These are phyloP conservation scores for Timema cristinae DNA, from an alignment of 2,888 invertebrate genomes.

Conservation along the genomic window DNA sequence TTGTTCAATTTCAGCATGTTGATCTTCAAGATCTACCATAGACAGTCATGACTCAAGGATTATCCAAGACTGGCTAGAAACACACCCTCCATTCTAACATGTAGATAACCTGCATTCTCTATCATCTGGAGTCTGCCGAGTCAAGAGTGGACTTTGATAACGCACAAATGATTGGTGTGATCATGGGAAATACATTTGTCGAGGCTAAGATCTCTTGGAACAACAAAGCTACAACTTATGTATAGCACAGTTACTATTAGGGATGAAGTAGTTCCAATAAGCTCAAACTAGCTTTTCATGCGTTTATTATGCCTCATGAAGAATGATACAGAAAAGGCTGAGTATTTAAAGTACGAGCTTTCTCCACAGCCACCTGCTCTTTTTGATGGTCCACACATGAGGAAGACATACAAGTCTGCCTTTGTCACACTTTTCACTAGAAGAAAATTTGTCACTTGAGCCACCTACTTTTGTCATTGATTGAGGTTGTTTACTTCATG, in stretches of 20 bases:
- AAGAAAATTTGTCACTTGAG: not conserved
- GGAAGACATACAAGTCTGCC: not conserved
- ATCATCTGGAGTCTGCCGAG: not conserved
- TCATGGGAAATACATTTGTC: too few relatives aligned
- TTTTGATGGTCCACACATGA: slow-evolving; percentile 13
- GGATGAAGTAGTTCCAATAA: not conserved
- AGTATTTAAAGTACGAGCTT: not conserved
- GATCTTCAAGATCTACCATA: too few relatives aligned
- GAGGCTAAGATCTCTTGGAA: not conserved
- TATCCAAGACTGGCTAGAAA: too few relatives aligned
- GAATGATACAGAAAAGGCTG: not conserved
- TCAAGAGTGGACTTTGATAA: too few relatives aligned
- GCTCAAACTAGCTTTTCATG: not conserved
- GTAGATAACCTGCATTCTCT: too few relatives aligned
- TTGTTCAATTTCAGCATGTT: too few relatives aligned
- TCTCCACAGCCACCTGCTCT: not conserved
- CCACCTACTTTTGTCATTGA: slow-evolving; percentile 5
- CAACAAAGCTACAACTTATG: not conserved
- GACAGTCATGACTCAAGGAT: too few relatives aligned
- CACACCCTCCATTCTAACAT: too few relatives aligned
- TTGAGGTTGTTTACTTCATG: not conserved
- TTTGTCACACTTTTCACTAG: not conserved
- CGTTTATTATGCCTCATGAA: not conserved
- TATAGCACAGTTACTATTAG: not conserved
- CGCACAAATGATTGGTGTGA: too few relatives aligned